These are phyloP conservation scores for Drosophila niveifrons DNA, from an alignment of 2,888 invertebrate genomes.

Conservation along the genomic window DNA sequence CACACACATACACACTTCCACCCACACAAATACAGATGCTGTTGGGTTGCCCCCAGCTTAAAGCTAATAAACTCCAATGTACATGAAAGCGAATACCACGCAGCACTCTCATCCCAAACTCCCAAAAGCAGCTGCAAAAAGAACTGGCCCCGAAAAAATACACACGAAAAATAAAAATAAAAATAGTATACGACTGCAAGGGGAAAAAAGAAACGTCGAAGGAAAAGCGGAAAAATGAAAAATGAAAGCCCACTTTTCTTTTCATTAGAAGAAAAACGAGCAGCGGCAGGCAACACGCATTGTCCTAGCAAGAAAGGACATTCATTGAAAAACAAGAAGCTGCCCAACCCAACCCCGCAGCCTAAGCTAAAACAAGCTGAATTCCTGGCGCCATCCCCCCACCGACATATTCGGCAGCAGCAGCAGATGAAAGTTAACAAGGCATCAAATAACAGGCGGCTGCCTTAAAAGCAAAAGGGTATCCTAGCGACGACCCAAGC, in stretches of 20 bases:
- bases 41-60: slow-evolving; percentile 53
- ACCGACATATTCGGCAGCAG: not conserved
- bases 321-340: slow-evolving; percentile 61
- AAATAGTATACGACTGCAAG: slow-evolving; percentile 43
- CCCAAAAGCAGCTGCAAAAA: slow-evolving; percentile 27
- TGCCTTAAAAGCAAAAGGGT: slow-evolving; percentile 71
- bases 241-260: slow-evolving; percentile 70
- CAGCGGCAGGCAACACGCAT: slow-evolving; percentile 52
- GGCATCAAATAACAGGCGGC: slow-evolving; percentile 76
- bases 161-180: slow-evolving; percentile 31
- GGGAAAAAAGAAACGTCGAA: slow-evolving; percentile 3
- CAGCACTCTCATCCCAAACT: slow-evolving; percentile 54
- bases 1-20: not conserved
- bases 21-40: not conserved
- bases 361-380: slow-evolving; percentile 60
- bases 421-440: slow-evolving; percentile 74
- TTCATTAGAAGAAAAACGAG: slow-evolving; percentile 74
- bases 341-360: slow-evolving; percentile 14
- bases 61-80: slow-evolving; percentile 73
- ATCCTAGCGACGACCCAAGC: slow-evolving; percentile 69
- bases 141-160: slow-evolving; percentile 13
- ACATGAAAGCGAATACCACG: slow-evolving; percentile 77
- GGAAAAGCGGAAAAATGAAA: slow-evolving; percentile 49
- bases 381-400: slow-evolving; percentile 44
- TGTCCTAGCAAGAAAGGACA: slow-evolving; percentile 66